phyloP scores from a whole-genome alignment of 2,888 invertebrate genomes.

The Corbicula japonica region DNA sequence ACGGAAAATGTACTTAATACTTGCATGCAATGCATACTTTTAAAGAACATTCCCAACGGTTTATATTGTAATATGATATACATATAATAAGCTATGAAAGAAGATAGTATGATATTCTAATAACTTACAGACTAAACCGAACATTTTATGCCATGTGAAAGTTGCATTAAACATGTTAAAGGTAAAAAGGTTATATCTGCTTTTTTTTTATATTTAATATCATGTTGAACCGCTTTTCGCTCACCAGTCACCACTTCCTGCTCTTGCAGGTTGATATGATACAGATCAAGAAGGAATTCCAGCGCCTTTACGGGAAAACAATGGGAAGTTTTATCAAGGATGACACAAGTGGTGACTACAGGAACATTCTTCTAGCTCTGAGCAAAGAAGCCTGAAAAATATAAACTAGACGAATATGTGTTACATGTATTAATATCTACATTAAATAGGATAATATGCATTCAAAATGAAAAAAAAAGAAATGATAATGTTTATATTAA shows the following conservation, averaged over 20 bases:
- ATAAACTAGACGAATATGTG: too few relatives aligned
- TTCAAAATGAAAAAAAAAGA: too few relatives aligned
- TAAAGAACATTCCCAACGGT: too few relatives aligned
- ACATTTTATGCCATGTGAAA: background rate
- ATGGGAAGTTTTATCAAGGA: slow-evolving; percentile 69
- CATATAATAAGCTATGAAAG: background rate
- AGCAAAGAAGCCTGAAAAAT: too few relatives aligned
- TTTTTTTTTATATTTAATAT: too few relatives aligned
- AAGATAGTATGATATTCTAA: background rate
- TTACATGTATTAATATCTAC: too few relatives aligned
- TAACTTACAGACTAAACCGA: background rate
- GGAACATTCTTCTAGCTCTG: slow-evolving; percentile 31
- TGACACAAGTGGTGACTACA: slow-evolving; percentile 39
- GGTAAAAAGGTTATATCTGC: too few relatives aligned
- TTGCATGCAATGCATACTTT: background rate
- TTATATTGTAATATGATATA: too few relatives aligned
- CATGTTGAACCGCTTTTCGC: too few relatives aligned
- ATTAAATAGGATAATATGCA: too few relatives aligned
- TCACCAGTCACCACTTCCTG: too few relatives aligned
- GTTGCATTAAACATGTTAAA: background rate
- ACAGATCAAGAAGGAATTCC: slow-evolving; percentile 68
- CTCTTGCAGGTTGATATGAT: slow-evolving; percentile 50
- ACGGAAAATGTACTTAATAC: background rate
- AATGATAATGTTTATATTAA: too few relatives aligned
- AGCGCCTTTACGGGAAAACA: slow-evolving; percentile 63